Evolutionary conservation across 2,113 vertebrate species (phyloP).

Genomic region (Struthidea cinerea): DNA sequence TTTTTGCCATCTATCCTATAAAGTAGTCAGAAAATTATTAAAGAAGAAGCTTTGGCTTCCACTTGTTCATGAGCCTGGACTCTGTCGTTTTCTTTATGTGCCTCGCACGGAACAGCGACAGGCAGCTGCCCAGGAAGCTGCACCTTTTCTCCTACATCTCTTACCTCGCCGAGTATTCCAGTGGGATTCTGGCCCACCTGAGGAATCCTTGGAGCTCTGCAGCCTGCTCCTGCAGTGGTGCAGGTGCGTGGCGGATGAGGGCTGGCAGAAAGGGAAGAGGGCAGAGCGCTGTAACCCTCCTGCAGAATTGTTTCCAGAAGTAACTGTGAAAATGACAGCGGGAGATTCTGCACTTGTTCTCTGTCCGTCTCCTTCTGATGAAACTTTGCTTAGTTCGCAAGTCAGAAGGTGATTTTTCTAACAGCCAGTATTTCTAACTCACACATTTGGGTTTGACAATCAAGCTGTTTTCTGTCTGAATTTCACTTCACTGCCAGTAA

Average conservation of each 20-base stretch:
- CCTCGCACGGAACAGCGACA: too few species aligned
- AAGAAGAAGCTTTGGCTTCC: too few species aligned
- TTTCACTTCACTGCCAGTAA: slow-evolving; percentile 45
- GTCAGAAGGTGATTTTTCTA: slow-evolving; percentile 36
- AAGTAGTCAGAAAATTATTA: too few species aligned
- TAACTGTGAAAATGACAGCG: neutral
- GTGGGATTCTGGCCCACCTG: neutral
- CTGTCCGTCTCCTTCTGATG: neutral
- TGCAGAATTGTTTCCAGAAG: neutral
- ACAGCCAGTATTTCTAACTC: slow-evolving; percentile 16
- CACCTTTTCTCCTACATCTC: neutral
- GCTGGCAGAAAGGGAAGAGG: neutral
- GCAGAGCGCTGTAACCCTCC: neutral
- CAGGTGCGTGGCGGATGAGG: rapidly evolving
- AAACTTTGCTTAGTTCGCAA: slow-evolving; percentile 10
- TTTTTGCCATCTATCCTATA: too few species aligned
- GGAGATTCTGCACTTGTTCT: neutral
- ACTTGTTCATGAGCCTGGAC: too few species aligned
- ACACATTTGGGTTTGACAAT: slow-evolving; percentile 9
- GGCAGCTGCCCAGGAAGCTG: neutral
- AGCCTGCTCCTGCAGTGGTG: neutral
- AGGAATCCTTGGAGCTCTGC: neutral
- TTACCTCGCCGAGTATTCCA: neutral
- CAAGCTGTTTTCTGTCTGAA: slow-evolving; percentile 41
- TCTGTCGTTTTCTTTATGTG: too few species aligned